These are phyloP conservation scores for Tokudaia muenninki DNA, from an alignment of 2,797 vertebrate species.

Conservation along the genomic window DNA sequence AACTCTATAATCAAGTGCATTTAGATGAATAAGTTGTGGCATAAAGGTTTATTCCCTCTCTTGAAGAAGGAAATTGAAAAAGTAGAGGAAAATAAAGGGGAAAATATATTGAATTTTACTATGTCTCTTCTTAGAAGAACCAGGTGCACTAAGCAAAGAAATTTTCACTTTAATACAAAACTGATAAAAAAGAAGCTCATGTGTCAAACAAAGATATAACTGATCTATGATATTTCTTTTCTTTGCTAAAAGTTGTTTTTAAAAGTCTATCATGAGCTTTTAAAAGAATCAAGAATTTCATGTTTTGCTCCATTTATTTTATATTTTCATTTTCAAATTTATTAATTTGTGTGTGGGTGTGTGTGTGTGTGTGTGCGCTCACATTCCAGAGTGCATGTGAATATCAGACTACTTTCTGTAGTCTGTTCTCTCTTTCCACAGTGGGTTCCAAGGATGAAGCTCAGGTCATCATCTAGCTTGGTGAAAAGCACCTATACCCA, in stretches of 20 bases:
- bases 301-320: background rate
- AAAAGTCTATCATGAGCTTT: background rate
- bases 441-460: background rate
- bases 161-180: background rate
- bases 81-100: conserved; percentile 7
- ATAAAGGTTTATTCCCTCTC: background rate
- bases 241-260: background rate
- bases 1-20: background rate
- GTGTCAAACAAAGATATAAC: background rate
- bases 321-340: background rate
- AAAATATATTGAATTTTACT: conserved; percentile 22
- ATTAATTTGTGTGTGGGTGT: background rate
- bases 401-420: background rate
- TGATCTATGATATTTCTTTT: background rate
- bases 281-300: background rate
- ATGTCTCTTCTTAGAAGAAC: conserved; percentile 2
- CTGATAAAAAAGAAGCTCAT: conserved; percentile 19
- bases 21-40: background rate
- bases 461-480: background rate
- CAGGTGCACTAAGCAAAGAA: background rate
- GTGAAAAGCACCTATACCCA: background rate
- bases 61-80: conserved; percentile 30
- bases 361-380: background rate
- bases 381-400: background rate
- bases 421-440: background rate